Evolutionary conservation across 2,113 vertebrate genomes (phyloP).

Genomic region (Urocynchramus pylzowi): DNA sequence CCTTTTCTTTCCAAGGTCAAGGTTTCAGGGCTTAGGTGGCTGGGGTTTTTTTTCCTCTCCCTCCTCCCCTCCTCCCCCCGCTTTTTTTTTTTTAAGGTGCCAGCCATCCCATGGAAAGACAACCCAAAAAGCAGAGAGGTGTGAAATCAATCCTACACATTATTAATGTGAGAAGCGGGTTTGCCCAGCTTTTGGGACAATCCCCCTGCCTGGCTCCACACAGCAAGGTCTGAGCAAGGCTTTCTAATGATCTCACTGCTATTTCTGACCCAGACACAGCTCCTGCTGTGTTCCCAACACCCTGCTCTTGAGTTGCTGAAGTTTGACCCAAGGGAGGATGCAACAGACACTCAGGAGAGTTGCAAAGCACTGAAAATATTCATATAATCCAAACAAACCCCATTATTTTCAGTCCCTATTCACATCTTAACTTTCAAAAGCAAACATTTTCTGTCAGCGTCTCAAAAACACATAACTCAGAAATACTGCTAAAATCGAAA

Average conservation of each 20-base stretch:
- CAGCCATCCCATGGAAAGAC: not conserved
- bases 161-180: fast-evolving
- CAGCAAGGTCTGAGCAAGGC: not conserved
- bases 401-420: not conserved
- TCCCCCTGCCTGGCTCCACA: not conserved
- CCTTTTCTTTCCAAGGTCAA: not conserved
- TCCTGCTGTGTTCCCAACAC: not conserved
- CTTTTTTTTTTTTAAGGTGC: not conserved
- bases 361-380: not conserved
- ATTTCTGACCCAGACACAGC: not conserved
- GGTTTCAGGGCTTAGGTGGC: not conserved
- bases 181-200: not conserved
- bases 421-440: not conserved
- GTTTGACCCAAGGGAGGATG: not conserved
- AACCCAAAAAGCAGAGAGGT: not conserved
- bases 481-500: not conserved
- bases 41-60: fast-evolving
- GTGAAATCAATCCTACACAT: not conserved
- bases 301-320: not conserved
- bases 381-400: not conserved
- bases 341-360: not conserved
- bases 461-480: not conserved
- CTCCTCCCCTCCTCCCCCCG: fast-evolving
- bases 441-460: not conserved
- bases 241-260: not conserved